These are phyloP conservation scores for Cybosia mesomella DNA, from an alignment of 2,888 invertebrate species.

Conservation along the genomic window DNA sequence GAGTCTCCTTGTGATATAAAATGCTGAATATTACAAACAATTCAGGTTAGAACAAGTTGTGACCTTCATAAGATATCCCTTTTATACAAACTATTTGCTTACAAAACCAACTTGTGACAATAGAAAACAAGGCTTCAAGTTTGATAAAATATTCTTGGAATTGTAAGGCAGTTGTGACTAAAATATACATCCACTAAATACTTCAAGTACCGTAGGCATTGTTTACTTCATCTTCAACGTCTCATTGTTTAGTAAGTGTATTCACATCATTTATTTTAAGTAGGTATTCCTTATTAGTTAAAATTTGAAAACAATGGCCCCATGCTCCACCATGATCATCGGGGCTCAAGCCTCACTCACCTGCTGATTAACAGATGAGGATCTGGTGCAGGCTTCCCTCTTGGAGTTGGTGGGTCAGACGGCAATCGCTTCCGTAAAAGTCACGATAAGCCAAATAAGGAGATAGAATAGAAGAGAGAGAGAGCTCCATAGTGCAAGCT, in stretches of 20 bases:
- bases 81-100: not conserved
- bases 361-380: too few relatives aligned
- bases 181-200: not conserved
- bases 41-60: not conserved
- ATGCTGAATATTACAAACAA: not conserved
- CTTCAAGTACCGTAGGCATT: conserved; percentile 7
- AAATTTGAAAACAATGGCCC: too few relatives aligned
- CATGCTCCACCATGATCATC: too few relatives aligned
- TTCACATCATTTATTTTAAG: not conserved
- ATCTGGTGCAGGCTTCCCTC: too few relatives aligned
- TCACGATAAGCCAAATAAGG: too few relatives aligned
- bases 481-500: too few relatives aligned
- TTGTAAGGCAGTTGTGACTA: not conserved
- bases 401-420: too few relatives aligned
- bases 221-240: not conserved
- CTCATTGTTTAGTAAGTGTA: not conserved
- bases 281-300: not conserved
- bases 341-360: too few relatives aligned
- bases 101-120: not conserved
- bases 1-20: not conserved
- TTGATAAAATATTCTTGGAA: not conserved
- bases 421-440: too few relatives aligned
- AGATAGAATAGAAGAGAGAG: too few relatives aligned
- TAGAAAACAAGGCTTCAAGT: not conserved
- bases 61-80: not conserved